Conservation (phyloP, 2,113 vertebrate genomes). For the Plestiodon gilberti region DNA sequence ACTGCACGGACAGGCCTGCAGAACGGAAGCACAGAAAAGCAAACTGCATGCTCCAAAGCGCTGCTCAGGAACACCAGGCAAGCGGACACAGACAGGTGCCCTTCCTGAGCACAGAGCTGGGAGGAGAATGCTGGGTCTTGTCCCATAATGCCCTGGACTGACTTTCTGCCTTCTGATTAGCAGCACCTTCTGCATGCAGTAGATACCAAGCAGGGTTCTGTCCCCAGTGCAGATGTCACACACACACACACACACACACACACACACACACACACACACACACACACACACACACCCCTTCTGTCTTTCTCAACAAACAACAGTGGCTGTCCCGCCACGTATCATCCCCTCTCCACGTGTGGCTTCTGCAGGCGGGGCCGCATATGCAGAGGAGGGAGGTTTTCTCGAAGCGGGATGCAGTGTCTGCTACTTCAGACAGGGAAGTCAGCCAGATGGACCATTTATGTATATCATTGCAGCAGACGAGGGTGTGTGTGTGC, state of each 20-base stretch:
- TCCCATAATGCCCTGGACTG: neutral
- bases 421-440: neutral
- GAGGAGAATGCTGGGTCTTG: neutral
- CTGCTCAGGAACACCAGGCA: neutral
- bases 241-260: too few relatives aligned
- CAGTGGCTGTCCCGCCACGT: too few relatives aligned
- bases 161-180: neutral
- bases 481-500: neutral
- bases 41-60: neutral
- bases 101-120: neutral
- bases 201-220: neutral
- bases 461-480: slow-evolving; percentile 9
- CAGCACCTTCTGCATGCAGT: neutral
- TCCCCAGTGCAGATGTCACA: neutral
- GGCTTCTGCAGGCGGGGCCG: neutral
- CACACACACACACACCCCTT: too few relatives aligned
- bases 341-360: neutral
- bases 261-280: too few relatives aligned
- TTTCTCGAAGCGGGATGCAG: slow-evolving; percentile 12
- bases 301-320: neutral
- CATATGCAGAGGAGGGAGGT: neutral
- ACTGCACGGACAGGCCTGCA: neutral
- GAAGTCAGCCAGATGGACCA: neutral
- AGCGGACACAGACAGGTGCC: neutral
- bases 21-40: neutral